A percentile compares a stretch with the other conserved stretches of the same genome.
Conservation (phyloP, 2,797 vertebrate genomes). For the Mionectes olivaceus region DNA sequence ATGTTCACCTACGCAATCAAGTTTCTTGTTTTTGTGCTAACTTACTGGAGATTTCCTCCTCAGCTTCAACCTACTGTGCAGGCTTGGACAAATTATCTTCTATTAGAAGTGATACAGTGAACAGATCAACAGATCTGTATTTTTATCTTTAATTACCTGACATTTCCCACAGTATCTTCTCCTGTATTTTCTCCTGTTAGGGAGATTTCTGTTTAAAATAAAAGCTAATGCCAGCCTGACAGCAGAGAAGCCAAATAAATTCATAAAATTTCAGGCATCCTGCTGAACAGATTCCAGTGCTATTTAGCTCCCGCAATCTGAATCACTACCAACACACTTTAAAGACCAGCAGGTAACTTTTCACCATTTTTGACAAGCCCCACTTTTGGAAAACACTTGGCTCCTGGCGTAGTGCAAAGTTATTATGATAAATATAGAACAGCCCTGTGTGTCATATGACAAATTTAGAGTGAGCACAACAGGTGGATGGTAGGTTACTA, state of each 20-base stretch:
- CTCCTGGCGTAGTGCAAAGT: neutral
- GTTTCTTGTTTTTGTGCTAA: neutral
- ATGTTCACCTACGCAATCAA: neutral
- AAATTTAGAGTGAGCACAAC: neutral
- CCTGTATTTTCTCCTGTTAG: neutral
- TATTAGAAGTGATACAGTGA: neutral
- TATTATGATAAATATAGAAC: neutral
- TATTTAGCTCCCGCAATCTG: neutral
- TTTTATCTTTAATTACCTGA: conserved; percentile 4
- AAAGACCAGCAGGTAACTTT: neutral
- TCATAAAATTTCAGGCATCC: neutral
- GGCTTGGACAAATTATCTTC: neutral
- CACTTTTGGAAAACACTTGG: neutral
- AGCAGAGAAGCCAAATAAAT: conserved; percentile 8
- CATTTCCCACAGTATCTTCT: neutral
- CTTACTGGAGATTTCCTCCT: neutral
- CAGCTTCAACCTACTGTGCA: neutral
- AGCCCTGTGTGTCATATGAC: neutral
- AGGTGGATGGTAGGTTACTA: neutral
- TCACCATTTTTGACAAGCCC: neutral
- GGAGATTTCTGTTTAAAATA: conserved; percentile 5
- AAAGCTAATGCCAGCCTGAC: conserved; percentile 3
- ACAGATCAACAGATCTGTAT: neutral
- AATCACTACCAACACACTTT: neutral
- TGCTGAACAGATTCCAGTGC: neutral